Evolutionary conservation across 2,888 invertebrate genomes (phyloP), one percentile per base, ranked within the genome.

Genomic region (Latrodectus elegans): DNA sequence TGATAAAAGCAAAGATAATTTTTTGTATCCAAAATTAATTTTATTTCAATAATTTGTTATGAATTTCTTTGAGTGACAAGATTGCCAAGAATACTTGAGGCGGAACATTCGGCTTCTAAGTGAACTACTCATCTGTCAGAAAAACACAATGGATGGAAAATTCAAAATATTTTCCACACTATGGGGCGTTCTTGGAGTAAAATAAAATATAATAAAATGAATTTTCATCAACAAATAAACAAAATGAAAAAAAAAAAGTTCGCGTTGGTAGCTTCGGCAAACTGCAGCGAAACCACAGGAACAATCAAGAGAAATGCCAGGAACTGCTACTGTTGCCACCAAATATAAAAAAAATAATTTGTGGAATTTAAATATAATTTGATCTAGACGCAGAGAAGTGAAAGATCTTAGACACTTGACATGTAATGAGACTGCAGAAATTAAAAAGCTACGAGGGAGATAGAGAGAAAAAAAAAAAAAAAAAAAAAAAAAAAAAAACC

Each of bases 311-410:
- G 78, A 55, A 78, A 79, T 83, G n/a, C 76, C 17, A 64, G 64
- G 6, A 67, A 53, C 51, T 22, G 17, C 51, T 22, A 38, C 75
- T n/a, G 75, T 49, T 65, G 49, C 55, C 67, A 64, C 71, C 51
- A n/a, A 64, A 71, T n/a, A 60, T 53, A 51, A 73, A 52, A 53
- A 68, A 72, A 72, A 80, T 64, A 65, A 73, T 17, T n/a, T 17
- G 12, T 17, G 60, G 71, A 81, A 80, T 81, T 81, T 81, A 77
- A 86, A 86, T 86, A 86, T 81, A 81, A 86, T 86, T 86, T 81
- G 81, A 80, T 85, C 84, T 84, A 60, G 67, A 49, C 65, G 64
- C 55, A 55, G 14, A 17, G 22, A 22, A 17, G 60, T 22, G n/a
- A 53, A 14, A 67, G 67, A 68, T 68, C 68, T 78, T 17, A 22